These are phyloP conservation scores for Phallusia fumigata DNA, from an alignment of 23 tunicate species.

Conservation along the genomic window DNA sequence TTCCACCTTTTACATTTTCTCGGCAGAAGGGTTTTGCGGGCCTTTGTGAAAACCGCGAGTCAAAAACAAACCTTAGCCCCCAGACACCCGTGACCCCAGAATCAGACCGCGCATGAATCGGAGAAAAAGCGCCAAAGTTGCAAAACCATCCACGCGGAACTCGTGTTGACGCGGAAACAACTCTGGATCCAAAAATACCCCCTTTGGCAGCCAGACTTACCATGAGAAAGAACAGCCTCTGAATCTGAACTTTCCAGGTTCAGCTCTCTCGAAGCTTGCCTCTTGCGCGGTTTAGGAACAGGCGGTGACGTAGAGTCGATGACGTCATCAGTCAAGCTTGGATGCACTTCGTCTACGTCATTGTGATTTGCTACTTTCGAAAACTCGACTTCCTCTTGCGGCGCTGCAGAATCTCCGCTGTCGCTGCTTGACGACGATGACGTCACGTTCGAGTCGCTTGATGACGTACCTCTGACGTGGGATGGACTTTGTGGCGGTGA, in stretches of 20 bases:
- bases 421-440: neutral
- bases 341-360: too few relatives aligned
- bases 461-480: neutral
- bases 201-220: too few relatives aligned
- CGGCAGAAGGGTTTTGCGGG: too few relatives aligned
- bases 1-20: too few relatives aligned
- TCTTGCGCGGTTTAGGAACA: constrained; percentile 17
- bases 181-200: neutral
- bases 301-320: constrained; percentile 14
- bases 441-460: neutral
- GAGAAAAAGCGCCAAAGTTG: too few relatives aligned
- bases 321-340: constrained; percentile 13
- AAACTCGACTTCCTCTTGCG: neutral
- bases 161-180: neutral
- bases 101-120: too few relatives aligned
- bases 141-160: too few relatives aligned
- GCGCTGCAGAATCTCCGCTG: neutral
- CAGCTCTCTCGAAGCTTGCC: neutral
- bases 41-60: too few relatives aligned
- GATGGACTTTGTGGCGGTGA: neutral
- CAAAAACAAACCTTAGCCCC: too few relatives aligned
- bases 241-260: neutral
- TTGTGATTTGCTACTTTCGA: too few relatives aligned
- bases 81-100: too few relatives aligned
- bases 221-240: too few relatives aligned